Conservation (phyloP, 2,113 vertebrate species). For the Zapornia atra region DNA sequence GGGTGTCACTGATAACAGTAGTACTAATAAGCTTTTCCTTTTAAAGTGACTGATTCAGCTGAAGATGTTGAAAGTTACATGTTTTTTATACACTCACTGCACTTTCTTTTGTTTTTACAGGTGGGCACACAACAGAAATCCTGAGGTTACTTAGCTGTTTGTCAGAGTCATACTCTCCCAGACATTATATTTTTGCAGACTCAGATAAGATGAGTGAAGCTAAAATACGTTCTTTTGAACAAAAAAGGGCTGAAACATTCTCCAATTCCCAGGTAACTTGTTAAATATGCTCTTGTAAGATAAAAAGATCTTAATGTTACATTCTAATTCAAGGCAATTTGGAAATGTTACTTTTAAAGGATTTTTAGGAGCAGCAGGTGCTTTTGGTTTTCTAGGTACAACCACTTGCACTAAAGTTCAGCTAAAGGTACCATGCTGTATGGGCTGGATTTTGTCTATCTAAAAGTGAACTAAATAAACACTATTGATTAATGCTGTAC, state of each 20-base stretch:
- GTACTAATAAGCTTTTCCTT: background rate
- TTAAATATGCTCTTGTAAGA: background rate
- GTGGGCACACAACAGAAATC: constrained; percentile 94
- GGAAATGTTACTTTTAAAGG: background rate
- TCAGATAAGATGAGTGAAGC: constrained; percentile 91
- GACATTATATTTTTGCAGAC: constrained; percentile 90
- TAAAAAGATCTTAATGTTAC: background rate
- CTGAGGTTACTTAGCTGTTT: constrained; percentile 85
- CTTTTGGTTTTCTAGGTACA: background rate
- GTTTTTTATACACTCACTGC: background rate
- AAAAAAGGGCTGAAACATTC: constrained; percentile 53
- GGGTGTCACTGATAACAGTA: background rate
- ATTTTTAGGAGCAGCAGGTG: background rate
- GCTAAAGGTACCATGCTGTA: background rate
- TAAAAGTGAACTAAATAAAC: background rate
- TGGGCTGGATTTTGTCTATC: background rate
- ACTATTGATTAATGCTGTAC: background rate
- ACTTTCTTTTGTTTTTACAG: constrained; percentile 69
- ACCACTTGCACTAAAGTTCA: background rate
- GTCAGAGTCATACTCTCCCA: constrained; percentile 82
- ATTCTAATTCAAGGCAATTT: background rate
- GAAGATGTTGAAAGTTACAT: background rate
- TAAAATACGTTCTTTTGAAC: constrained; percentile 87
- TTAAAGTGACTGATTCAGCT: background rate
- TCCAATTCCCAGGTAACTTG: constrained; percentile 73